These are phyloP conservation scores for Leptinotarsa peninsularis DNA, from an alignment of 2,888 invertebrate species.

Conservation along the genomic window DNA sequence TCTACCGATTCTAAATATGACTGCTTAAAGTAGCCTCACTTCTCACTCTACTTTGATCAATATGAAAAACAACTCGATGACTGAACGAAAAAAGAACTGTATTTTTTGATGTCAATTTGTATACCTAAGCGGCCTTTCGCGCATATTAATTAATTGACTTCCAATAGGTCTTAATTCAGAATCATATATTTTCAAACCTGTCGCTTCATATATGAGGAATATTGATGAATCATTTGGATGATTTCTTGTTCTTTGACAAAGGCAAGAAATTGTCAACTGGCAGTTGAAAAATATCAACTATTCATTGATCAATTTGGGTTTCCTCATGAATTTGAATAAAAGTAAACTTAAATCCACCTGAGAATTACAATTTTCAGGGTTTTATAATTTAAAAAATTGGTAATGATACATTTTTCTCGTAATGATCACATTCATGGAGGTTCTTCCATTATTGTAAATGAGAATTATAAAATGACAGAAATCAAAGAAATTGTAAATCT, in stretches of 20 bases:
- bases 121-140: too few relatives aligned
- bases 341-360: not conserved
- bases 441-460: too few relatives aligned
- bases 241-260: slow-evolving; percentile 8
- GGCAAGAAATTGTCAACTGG: not conserved
- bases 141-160: not conserved
- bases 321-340: slow-evolving; percentile 25
- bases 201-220: not conserved
- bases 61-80: too few relatives aligned
- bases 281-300: not conserved
- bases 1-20: too few relatives aligned
- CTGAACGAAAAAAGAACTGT: too few relatives aligned
- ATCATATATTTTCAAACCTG: slow-evolving; percentile 3
- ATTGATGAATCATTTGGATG: slow-evolving; percentile 23
- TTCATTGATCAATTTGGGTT: not conserved
- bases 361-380: slow-evolving; percentile 20
- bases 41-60: too few relatives aligned
- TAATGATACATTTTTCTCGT: not conserved
- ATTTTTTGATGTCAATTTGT: too few relatives aligned
- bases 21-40: too few relatives aligned
- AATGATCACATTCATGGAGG: too few relatives aligned
- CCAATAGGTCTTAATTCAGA: slow-evolving; percentile 14
- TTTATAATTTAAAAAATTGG: not conserved
- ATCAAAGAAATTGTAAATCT: too few relatives aligned
- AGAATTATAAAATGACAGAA: too few relatives aligned